Evolutionary conservation across 2,888 invertebrate genomes (phyloP).

Genomic region (Epinotia ramella): DNA sequence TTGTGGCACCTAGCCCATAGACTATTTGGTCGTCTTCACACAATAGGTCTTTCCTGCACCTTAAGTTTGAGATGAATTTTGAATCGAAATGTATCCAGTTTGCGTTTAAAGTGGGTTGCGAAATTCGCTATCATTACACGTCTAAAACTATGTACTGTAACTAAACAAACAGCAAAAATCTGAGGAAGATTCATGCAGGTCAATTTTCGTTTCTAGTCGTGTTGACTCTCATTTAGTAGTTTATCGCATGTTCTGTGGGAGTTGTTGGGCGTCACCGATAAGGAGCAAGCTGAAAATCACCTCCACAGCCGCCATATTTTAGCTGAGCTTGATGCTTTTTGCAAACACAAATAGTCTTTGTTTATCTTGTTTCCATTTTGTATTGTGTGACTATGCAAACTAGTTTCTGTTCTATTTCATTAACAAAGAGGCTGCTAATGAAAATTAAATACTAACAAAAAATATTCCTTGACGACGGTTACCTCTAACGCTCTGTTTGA

Average conservation of each 20-base stretch:
- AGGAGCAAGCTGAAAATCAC: too few species aligned
- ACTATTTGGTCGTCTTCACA: conserved; percentile 74
- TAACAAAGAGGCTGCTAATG: not conserved
- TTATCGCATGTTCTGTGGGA: too few species aligned
- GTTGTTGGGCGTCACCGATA: too few species aligned
- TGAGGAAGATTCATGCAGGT: not conserved
- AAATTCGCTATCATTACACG: not conserved
- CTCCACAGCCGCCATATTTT: too few species aligned
- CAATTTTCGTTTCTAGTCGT: too few species aligned
- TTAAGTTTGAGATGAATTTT: conserved; percentile 16
- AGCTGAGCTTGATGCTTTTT: too few species aligned
- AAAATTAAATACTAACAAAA: not conserved
- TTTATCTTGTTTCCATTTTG: too few species aligned
- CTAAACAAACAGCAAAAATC: not conserved
- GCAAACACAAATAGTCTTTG: too few species aligned
- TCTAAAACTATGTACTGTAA: not conserved
- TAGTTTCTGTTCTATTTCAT: not conserved
- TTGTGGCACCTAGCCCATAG: conserved; percentile 84
- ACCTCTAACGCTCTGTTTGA: not conserved
- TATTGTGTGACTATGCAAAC: too few species aligned
- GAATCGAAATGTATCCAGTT: conserved; percentile 14
- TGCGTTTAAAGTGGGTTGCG: not conserved
- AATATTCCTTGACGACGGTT: not conserved
- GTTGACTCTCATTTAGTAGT: too few species aligned
- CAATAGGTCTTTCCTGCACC: conserved; percentile 52